These are phyloP conservation scores for Thamnophis sirtalis DNA, from an alignment of 2,113 vertebrate genomes.

Conservation along the genomic window DNA sequence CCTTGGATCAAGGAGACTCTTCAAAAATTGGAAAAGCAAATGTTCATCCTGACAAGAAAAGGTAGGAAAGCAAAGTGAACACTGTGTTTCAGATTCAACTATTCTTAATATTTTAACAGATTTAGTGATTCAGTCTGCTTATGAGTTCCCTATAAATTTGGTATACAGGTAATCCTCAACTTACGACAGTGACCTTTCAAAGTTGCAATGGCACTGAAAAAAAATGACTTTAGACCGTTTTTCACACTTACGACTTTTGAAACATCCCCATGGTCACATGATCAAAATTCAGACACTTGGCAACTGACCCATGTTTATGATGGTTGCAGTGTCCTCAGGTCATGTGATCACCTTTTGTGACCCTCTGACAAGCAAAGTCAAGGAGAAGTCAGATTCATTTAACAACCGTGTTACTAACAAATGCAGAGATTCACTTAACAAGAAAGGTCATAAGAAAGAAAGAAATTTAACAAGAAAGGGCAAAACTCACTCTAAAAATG, in stretches of 20 bases:
- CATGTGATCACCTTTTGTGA: not conserved
- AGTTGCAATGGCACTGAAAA: not conserved
- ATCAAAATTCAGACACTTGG: not conserved
- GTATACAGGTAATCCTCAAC: not conserved
- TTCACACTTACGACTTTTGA: not conserved
- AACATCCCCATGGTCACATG: not conserved
- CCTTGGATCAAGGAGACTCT: constrained; percentile 84
- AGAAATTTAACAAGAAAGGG: not conserved
- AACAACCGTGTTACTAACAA: not conserved
- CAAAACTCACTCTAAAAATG: not conserved
- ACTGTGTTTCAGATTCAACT: constrained; percentile 8
- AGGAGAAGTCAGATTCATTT: not conserved
- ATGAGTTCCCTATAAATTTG: not conserved
- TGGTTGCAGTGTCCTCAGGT: not conserved
- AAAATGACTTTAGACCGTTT: not conserved
- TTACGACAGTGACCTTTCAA: not conserved
- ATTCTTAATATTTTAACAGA: not conserved
- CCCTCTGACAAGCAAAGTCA: not conserved
- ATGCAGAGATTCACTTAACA: not conserved
- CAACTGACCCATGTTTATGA: not conserved
- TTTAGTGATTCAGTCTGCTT: not conserved
- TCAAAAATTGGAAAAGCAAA: constrained; percentile 86
- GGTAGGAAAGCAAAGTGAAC: constrained; percentile 25
- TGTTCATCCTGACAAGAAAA: constrained; percentile 72
- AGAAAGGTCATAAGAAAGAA: not conserved